A percentile compares a stretch with the other conserved stretches of the same genome.
Conservation (phyloP, 2,888 invertebrate genomes). For the Itoplectis maculator region DNA sequence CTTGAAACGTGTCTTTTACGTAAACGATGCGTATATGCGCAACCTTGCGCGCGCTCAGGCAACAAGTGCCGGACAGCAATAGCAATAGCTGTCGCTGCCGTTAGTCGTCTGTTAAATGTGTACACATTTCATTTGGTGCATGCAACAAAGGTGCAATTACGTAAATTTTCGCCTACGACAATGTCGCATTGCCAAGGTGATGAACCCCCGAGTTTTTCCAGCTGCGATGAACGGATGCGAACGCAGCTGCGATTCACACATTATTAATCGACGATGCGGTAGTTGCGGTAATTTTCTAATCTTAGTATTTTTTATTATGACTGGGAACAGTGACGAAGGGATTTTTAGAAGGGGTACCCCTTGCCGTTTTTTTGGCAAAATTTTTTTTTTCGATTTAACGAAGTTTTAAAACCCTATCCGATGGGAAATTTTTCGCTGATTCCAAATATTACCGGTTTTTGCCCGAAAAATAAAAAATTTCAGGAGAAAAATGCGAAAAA, state of each 20-base stretch:
- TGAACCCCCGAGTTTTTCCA: background rate
- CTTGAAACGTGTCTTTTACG: constrained; percentile 58
- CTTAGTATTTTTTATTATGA: too few relatives aligned
- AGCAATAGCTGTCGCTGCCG: constrained; percentile 25
- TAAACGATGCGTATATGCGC: constrained; percentile 45
- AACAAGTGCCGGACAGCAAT: constrained; percentile 51
- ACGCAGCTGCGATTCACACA: background rate
- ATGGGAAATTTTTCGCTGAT: too few relatives aligned
- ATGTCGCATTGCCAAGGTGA: background rate
- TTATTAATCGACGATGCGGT: background rate
- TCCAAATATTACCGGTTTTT: too few relatives aligned
- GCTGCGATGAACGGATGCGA: background rate
- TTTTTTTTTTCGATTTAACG: too few relatives aligned
- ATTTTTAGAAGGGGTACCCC: too few relatives aligned
- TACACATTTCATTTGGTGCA: constrained; percentile 9
- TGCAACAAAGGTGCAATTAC: constrained; percentile 32
- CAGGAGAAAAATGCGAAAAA: too few relatives aligned
- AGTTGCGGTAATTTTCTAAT: background rate
- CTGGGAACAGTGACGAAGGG: too few relatives aligned
- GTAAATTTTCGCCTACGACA: constrained; percentile 42
- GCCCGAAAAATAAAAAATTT: too few relatives aligned
- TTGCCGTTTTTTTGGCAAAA: too few relatives aligned
- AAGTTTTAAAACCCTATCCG: too few relatives aligned
- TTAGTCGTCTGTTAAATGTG: constrained; percentile 19
- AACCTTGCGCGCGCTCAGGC: constrained; percentile 41